Base-by-base conservation (phyloP, 2,888 invertebrate genomes). In the Eumacrocentrus americanus region DNA sequence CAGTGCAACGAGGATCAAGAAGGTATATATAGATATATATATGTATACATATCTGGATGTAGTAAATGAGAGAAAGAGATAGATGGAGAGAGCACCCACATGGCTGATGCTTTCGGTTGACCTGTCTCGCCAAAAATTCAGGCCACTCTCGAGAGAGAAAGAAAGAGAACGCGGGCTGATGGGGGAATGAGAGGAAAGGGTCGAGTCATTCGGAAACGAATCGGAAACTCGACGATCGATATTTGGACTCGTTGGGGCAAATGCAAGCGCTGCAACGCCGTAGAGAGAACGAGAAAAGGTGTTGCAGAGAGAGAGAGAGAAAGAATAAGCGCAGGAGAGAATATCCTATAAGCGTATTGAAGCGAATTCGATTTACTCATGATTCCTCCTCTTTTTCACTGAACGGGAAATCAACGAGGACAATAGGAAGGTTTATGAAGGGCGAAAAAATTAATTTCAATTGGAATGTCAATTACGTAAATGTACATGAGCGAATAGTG, bases 51-150 rank as follows among this genome's bases (percentile, higher is more conserved):
- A 51, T 46, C 48, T 44, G 25, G 38, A 55, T 29, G 44, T 50
- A 25, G 56, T 14, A 20, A 58, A 42, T 29, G 55, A 48, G 52
- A 47, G 18, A 25, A 16, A 25, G 53, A 65, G 64, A 66, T 64
- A 68, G 62, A 68, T 42, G 18, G 34, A 1, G 44, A 6, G 38
- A 23, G 5, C 25, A 38, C 47, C 51, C 48, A 55, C 35, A 60
- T 51, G 44, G 56, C 59, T n/a, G n/a, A n/a, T 58, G 65, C 67
- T 70, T 72, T 70, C 70, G 66, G 64, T 53, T 71, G 69, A 70
- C 70, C 68, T 71, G 66, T 60, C 65, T 56, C 63, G 58, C 53
- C 64, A 64, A 72, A 72, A 70, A 71, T 69, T 67, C 64, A 62
- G 62, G 59, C 67, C 53, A 66, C 64, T 62, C 60, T 62, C 54